Evolutionary conservation across 2,113 vertebrate genomes (phyloP).

Genomic region (Sardina pilchardus): DNA sequence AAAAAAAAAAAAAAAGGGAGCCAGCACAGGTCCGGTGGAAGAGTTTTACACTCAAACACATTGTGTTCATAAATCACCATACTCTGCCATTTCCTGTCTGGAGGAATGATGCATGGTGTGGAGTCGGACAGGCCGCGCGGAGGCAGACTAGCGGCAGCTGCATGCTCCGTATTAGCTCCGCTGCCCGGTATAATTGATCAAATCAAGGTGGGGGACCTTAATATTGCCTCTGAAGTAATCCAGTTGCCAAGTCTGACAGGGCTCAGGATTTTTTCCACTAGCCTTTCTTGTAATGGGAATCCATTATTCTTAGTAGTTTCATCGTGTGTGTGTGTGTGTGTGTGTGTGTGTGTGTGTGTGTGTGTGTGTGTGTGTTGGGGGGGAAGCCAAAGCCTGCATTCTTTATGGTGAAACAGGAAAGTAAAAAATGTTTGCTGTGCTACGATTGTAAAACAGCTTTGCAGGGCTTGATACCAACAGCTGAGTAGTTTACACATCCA

Average conservation of each 20-base stretch:
- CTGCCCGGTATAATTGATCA: conserved; percentile 32
- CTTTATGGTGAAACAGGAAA: background rate
- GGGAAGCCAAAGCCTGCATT: background rate
- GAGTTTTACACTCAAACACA: background rate
- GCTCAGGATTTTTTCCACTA: conserved; percentile 78
- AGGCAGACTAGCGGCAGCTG: background rate
- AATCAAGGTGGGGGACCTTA: conserved; percentile 20
- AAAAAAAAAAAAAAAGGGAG: background rate
- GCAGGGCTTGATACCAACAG: background rate
- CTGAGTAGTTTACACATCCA: background rate
- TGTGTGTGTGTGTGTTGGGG: no score
- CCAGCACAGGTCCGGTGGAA: background rate
- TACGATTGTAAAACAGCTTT: background rate
- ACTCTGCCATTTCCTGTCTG: conserved; percentile 28
- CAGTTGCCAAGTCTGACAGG: conserved; percentile 64
- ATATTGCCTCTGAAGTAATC: conserved; percentile 27
- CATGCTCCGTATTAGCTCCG: conserved; percentile 26
- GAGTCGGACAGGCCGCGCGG: conserved; percentile 2
- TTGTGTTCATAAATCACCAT: conserved; percentile 19
- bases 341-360: no score
- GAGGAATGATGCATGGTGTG: conserved; percentile 23
- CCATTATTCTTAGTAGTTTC: conserved; percentile 17
- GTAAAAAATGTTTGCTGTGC: background rate
- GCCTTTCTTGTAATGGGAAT: conserved; percentile 5
- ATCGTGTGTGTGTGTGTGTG: background rate